These are phyloP conservation scores for Poecilia latipinna DNA, from an alignment of 2,113 vertebrate species.

Conservation along the genomic window DNA sequence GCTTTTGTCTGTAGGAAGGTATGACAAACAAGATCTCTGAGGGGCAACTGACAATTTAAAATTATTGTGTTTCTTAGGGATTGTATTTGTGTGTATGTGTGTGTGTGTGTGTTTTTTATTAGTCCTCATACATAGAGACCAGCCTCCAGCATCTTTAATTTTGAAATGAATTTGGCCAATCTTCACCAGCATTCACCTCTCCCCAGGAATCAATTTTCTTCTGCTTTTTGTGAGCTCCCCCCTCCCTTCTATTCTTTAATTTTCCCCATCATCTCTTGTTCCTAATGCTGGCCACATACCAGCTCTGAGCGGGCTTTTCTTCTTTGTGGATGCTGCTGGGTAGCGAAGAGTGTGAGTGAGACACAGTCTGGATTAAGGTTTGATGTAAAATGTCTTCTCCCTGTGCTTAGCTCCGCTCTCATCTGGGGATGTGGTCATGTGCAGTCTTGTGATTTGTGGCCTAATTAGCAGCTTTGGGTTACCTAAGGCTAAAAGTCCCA, in stretches of 20 bases:
- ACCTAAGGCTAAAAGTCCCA: conserved; percentile 26
- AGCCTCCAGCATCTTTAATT: conserved; percentile 43
- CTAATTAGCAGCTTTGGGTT: conserved; percentile 59
- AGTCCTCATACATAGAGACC: conserved; percentile 2
- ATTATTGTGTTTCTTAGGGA: conserved; percentile 7
- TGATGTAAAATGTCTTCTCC: conserved; percentile 67
- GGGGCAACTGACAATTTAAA: conserved; percentile 6
- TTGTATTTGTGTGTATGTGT: background rate
- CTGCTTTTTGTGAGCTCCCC: conserved; percentile 31
- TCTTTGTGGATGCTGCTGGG: conserved; percentile 40
- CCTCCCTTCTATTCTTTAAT: conserved; percentile 42
- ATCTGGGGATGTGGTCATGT: conserved; percentile 59
- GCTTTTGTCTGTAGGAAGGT: conserved; percentile 14
- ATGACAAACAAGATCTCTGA: conserved; percentile 5
- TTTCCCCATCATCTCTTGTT: conserved; percentile 53
- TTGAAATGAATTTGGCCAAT: conserved; percentile 44
- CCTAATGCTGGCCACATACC: conserved; percentile 57
- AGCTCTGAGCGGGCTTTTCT: conserved; percentile 45
- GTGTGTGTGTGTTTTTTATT: background rate
- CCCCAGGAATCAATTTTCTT: conserved; percentile 46
- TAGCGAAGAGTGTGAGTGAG: conserved; percentile 41
- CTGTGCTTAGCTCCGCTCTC: conserved; percentile 54
- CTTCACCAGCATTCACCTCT: conserved; percentile 38
- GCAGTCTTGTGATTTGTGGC: conserved; percentile 62
- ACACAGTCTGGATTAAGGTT: conserved; percentile 60